phyloP scores from a whole-genome alignment of 1,140 invertebrate species.

The Sogatella furcifera region DNA sequence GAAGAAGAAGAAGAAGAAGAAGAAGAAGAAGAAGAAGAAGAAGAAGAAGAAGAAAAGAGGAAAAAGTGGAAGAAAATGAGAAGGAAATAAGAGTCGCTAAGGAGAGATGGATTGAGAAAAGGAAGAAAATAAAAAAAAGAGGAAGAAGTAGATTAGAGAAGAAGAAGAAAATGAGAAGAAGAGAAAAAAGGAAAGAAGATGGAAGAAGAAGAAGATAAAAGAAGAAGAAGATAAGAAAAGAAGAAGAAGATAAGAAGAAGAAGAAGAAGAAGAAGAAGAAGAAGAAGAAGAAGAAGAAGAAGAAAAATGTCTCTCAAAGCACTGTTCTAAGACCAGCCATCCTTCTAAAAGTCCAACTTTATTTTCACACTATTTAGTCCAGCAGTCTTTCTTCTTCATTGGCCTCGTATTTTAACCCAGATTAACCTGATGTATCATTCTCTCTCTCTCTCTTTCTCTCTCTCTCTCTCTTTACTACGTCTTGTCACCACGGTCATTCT shows the following conservation, averaged over 20 bases:
- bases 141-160: too few species aligned
- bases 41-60: not conserved
- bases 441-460: too few species aligned
- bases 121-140: too few species aligned
- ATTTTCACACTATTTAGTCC: not conserved
- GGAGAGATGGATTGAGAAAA: too few species aligned
- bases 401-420: not conserved
- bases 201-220: too few species aligned
- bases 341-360: not conserved
- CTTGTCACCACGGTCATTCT: not conserved
- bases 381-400: not conserved
- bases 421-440: not conserved
- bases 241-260: too few species aligned
- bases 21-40: slow-evolving; percentile 2
- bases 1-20: not conserved
- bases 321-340: not conserved
- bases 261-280: too few species aligned
- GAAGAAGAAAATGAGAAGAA: too few species aligned
- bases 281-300: too few species aligned
- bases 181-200: too few species aligned
- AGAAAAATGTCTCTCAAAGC: not conserved
- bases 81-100: not conserved
- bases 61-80: not conserved
- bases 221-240: too few species aligned
- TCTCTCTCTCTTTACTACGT: not conserved